These are phyloP conservation scores for Pelochelys cantorii DNA, from an alignment of 2,797 vertebrate species.

Conservation along the genomic window DNA sequence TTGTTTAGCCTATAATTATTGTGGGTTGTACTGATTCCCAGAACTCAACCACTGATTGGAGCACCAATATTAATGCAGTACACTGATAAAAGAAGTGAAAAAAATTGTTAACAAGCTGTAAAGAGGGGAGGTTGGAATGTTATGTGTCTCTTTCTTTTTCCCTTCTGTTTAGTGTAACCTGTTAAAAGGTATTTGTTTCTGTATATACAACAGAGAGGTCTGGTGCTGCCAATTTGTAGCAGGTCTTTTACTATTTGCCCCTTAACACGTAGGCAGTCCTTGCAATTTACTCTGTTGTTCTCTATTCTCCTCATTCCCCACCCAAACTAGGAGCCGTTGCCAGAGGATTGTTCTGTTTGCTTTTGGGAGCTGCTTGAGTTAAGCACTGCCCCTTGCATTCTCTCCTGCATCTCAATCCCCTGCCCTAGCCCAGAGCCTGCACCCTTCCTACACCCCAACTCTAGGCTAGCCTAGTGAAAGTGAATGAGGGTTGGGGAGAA, in stretches of 20 bases:
- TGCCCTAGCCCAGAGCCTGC: no score
- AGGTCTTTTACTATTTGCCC: not conserved
- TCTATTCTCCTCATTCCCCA: no score
- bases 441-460: no score
- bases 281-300: not conserved
- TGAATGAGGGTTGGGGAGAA: no score
- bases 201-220: not conserved
- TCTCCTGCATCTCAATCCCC: no score
- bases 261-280: not conserved
- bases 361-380: no score
- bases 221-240: not conserved
- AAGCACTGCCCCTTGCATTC: no score
- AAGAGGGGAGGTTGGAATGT: not conserved
- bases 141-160: not conserved
- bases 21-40: not conserved
- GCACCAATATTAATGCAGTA: not conserved
- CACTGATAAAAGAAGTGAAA: not conserved
- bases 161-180: not conserved
- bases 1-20: constrained; percentile 3
- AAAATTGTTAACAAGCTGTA: not conserved
- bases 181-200: not conserved
- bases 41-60: not conserved
- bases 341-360: no score
- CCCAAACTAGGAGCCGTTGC: no score
- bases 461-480: no score